Base-by-base conservation (phyloP, 2,888 invertebrate species). In the Acanthosepion pharaonis region DNA sequence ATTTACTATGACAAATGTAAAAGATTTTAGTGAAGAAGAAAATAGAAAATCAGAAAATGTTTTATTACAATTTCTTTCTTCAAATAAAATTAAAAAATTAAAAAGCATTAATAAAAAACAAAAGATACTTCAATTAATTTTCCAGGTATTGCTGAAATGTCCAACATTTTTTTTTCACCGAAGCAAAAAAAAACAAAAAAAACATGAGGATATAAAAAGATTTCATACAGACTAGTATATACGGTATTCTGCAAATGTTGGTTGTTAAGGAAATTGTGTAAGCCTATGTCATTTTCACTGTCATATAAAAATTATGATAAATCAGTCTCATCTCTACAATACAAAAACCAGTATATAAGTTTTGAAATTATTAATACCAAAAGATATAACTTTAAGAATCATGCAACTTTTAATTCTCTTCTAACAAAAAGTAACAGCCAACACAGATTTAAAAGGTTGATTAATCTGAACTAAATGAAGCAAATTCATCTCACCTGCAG, bases 401-500 rank as follows among this genome's bases (percentile, higher is more conserved):
- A 51, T 92, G 92, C 92, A 48, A 25, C 15, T 48, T 92, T 51
- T 28, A 92, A 92, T 42, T 48, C 92, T 92, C 49, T 33, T 51
- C 92, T 42, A 48, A 48, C 11, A 25, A 92, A 48, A 51, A 28
- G 42, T 25, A 92, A 42, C 48, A 92, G 28, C 51, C 51, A 48
- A 51, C 92, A 92, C 48, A 51, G 23, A 48, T 15, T 53, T 18
- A 18, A 55, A 28, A 78, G 28, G n/a, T 78, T 78, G 78, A 78
- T 78, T 78, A 28, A 28, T 78, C 8, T 78, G 78, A 78, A 78
- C n/a, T n/a, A 78, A 78, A 28, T 8, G n/a, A 78, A 9, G 93
- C 33, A 59, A 94, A 33, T 25, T 33, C 28, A 2, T 96, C 96
- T 96, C 95, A 97, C 97, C 97, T 97, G 97, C 28, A 97, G 95